Percentiles rank a stretch among this genome's conserved stretches.
phyloP scores from a whole-genome alignment of 2,888 invertebrate species.

The Melanostoma scalare region DNA sequence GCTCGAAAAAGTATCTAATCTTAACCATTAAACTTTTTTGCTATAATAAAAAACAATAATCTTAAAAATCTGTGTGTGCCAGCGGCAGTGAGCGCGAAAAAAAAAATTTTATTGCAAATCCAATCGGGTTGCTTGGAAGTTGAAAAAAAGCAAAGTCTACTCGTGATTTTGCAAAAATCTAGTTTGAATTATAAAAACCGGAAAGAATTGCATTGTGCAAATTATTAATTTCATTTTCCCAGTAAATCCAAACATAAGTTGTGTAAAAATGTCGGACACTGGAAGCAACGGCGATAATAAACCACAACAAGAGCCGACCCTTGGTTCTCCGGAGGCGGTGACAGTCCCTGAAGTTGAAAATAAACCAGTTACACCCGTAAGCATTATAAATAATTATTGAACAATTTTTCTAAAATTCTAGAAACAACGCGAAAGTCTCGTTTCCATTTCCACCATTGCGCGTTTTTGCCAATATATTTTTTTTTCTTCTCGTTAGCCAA shows the following conservation, averaged over 20 bases:
- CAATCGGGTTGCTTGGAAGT: slow-evolving; percentile 23
- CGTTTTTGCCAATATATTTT: slow-evolving; percentile 39
- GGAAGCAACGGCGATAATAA: slow-evolving; percentile 68
- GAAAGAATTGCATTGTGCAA: slow-evolving; percentile 35
- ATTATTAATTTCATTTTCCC: slow-evolving; percentile 14
- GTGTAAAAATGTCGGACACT: slow-evolving; percentile 72
- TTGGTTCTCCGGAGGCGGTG: slow-evolving; percentile 42
- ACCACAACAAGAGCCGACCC: slow-evolving; percentile 69
- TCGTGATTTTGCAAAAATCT: slow-evolving; percentile 27
- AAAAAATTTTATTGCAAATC: slow-evolving; percentile 15
- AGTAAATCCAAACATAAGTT: slow-evolving; percentile 63
- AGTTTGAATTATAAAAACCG: slow-evolving; percentile 2
- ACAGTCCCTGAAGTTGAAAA: slow-evolving; percentile 51
- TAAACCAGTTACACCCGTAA: slow-evolving; percentile 72
- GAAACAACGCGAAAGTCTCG: neutral
- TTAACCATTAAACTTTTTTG: slow-evolving; percentile 21
- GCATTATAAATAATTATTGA: slow-evolving; percentile 43
- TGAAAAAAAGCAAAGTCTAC: slow-evolving; percentile 15
- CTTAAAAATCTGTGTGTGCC: slow-evolving; percentile 52
- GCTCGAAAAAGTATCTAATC: slow-evolving; percentile 66
- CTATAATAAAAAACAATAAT: neutral
- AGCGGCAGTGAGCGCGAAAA: slow-evolving; percentile 64
- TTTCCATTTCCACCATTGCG: slow-evolving; percentile 55
- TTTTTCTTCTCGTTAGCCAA: slow-evolving; percentile 32
- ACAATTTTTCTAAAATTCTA: neutral